Evolutionary conservation across 2,797 vertebrate genomes (phyloP).

Genomic region (Neoniphon sammara): DNA sequence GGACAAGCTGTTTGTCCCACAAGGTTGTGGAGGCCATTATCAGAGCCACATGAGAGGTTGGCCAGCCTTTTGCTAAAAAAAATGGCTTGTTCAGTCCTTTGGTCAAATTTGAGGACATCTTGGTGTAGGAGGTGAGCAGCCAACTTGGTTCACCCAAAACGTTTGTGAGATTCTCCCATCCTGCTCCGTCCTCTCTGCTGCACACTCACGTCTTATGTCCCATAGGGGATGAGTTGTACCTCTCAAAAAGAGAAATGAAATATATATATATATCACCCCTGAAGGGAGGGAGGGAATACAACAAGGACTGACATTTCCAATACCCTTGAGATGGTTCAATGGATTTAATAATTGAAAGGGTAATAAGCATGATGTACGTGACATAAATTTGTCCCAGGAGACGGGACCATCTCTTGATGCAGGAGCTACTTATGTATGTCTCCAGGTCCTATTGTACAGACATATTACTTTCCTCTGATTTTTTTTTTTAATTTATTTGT

Average conservation of each 20-base stretch:
- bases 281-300: neutral
- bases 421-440: constrained; percentile 1
- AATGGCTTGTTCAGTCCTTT: constrained; percentile 20
- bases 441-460: no score
- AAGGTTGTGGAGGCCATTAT: neutral
- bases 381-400: constrained; percentile 12
- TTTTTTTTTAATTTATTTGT: no score
- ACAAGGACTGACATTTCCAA: constrained; percentile 23
- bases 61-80: constrained; percentile 10
- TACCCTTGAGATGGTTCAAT: constrained; percentile 35
- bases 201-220: neutral
- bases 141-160: constrained; percentile 5
- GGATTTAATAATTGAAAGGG: constrained; percentile 45
- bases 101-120: neutral
- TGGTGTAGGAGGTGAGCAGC: constrained; percentile 1
- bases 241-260: neutral
- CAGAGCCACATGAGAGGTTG: neutral
- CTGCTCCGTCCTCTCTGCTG: neutral
- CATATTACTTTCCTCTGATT: no score
- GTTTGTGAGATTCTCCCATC: neutral
- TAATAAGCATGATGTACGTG: constrained; percentile 6
- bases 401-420: constrained; percentile 8
- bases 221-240: neutral
- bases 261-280: neutral
- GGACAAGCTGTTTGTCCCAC: neutral